Conservation (phyloP, 2,113 vertebrate genomes). For the Empidonax alnorum region DNA sequence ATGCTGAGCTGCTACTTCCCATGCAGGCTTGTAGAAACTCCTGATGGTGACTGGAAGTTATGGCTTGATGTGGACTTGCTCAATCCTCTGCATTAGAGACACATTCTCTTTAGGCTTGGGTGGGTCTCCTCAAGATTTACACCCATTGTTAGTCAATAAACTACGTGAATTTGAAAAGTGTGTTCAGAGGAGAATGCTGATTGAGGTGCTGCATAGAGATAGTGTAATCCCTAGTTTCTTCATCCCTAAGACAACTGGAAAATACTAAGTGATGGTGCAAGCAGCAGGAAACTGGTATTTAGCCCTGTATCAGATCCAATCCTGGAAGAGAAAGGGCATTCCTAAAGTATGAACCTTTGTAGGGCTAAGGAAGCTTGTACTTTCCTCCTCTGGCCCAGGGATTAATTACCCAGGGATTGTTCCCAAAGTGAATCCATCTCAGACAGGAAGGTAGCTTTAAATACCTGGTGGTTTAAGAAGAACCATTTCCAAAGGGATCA, state of each 20-base stretch:
- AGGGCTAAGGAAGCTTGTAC: not conserved
- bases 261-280: not conserved
- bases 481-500: not conserved
- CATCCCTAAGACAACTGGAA: not conserved
- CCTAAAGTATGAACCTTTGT: not conserved
- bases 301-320: not conserved
- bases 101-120: not conserved
- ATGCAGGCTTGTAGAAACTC: not conserved
- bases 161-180: not conserved
- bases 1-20: not conserved
- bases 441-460: constrained; percentile 1
- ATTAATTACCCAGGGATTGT: not conserved
- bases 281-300: not conserved
- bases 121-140: not conserved
- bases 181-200: not conserved
- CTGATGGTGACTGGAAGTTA: not conserved
- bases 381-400: not conserved
- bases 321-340: not conserved
- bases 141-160: not conserved
- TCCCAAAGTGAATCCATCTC: not conserved
- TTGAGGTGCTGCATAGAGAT: not conserved
- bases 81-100: not conserved
- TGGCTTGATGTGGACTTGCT: not conserved
- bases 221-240: not conserved
- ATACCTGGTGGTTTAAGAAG: constrained; percentile 12